These are phyloP conservation scores for Erannis defoliaria DNA, from an alignment of 2,888 invertebrate species.

Conservation along the genomic window DNA sequence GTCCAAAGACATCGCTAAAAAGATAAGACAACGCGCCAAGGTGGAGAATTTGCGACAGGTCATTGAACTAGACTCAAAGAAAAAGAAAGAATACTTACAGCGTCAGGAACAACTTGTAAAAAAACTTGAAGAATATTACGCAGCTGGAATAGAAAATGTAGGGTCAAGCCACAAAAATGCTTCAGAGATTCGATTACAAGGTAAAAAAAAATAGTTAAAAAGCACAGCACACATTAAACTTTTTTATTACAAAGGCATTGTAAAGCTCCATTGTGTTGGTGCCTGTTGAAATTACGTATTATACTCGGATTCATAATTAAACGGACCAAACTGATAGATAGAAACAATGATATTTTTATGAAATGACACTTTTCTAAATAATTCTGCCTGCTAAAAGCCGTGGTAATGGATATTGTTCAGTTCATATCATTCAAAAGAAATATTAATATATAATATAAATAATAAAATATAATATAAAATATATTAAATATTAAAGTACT, in stretches of 20 bases:
- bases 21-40: constrained; percentile 77
- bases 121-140: constrained; percentile 70
- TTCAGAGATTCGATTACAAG: constrained; percentile 56
- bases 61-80: constrained; percentile 65
- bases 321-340: too few species aligned
- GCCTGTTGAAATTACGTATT: too few species aligned
- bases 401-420: too few species aligned
- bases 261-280: not conserved
- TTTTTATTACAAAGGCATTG: not conserved
- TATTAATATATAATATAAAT: too few species aligned
- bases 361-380: too few species aligned
- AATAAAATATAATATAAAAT: too few species aligned
- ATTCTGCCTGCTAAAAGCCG: too few species aligned
- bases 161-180: constrained; percentile 74
- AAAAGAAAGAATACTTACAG: constrained; percentile 71
- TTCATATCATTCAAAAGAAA: too few species aligned
- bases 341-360: too few species aligned
- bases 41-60: constrained; percentile 72
- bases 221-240: not conserved
- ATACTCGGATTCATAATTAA: too few species aligned
- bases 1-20: constrained; percentile 82
- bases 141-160: constrained; percentile 67
- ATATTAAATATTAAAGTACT: too few species aligned
- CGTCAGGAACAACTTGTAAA: constrained; percentile 74
- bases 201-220: constrained; percentile 45